Evolutionary conservation across 2,888 invertebrate species (phyloP).

Genomic region (Syrista parreyssii): DNA sequence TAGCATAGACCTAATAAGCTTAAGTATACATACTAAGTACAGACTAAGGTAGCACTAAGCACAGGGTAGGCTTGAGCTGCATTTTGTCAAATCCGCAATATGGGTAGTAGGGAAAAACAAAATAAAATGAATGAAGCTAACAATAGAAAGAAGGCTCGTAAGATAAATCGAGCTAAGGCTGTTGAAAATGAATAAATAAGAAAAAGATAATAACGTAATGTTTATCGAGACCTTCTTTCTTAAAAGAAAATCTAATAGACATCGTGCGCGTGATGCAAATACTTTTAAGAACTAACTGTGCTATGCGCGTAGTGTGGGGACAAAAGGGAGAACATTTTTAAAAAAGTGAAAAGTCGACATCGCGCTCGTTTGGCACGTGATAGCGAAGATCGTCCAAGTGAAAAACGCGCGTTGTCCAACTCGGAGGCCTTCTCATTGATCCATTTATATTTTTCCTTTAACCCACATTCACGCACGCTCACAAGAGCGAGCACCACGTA

Average conservation of each 20-base stretch:
- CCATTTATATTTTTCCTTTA: conserved; percentile 32
- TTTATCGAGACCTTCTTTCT: not conserved
- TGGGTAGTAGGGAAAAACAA: not conserved
- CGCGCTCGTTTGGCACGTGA: not conserved
- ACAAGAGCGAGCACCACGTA: not conserved
- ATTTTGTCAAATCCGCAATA: conserved; percentile 32
- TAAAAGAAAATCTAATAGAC: not conserved
- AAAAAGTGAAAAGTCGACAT: not conserved
- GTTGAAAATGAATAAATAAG: not conserved
- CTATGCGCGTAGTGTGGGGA: not conserved
- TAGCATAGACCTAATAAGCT: conserved; percentile 13
- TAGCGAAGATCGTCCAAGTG: not conserved
- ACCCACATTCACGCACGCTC: conserved; percentile 10
- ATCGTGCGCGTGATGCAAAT: not conserved
- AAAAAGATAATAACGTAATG: not conserved
- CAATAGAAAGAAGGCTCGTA: not conserved
- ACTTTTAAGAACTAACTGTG: not conserved
- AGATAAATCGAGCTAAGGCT: not conserved
- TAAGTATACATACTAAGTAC: conserved; percentile 25
- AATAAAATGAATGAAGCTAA: not conserved
- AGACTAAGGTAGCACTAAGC: conserved; percentile 42
- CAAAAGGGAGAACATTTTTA: not conserved
- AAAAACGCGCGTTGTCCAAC: conserved; percentile 14
- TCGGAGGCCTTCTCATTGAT: conserved; percentile 42
- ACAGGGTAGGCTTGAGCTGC: conserved; percentile 29